These are phyloP conservation scores for Fringilla coelebs DNA, from an alignment of 2,797 vertebrate genomes.

Conservation along the genomic window DNA sequence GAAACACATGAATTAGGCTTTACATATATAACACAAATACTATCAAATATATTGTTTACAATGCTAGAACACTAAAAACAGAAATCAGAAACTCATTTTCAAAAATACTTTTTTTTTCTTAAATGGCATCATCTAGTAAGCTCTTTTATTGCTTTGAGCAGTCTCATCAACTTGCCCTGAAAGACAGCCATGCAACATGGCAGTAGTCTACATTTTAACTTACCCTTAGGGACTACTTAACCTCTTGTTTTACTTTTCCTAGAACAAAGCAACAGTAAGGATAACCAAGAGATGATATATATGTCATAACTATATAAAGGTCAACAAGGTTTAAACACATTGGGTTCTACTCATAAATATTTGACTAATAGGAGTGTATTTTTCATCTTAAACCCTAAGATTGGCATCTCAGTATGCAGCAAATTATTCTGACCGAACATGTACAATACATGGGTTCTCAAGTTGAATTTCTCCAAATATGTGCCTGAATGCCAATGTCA, in stretches of 20 bases:
- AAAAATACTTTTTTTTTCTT: constrained; percentile 54
- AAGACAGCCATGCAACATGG: constrained; percentile 64
- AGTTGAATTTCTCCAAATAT: constrained; percentile 18
- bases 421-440: constrained; percentile 34
- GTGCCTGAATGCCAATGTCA: neutral
- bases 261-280: constrained; percentile 61
- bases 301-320: constrained; percentile 69
- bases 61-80: neutral
- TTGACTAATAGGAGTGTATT: constrained; percentile 47
- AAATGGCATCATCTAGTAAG: constrained; percentile 6
- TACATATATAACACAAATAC: neutral
- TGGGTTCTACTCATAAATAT: constrained; percentile 68
- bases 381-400: constrained; percentile 32
- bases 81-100: neutral
- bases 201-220: constrained; percentile 68
- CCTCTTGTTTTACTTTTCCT: constrained; percentile 70
- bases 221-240: constrained; percentile 69
- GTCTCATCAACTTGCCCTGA: constrained; percentile 53
- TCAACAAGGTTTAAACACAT: constrained; percentile 70
- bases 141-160: constrained; percentile 52
- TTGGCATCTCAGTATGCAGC: constrained; percentile 22
- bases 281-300: constrained; percentile 66
- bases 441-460: constrained; percentile 6
- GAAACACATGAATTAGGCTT: neutral
- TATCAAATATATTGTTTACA: neutral